phyloP scores from a whole-genome alignment of 2,113 vertebrate genomes.

The Campylorhamphus procurvoides region DNA sequence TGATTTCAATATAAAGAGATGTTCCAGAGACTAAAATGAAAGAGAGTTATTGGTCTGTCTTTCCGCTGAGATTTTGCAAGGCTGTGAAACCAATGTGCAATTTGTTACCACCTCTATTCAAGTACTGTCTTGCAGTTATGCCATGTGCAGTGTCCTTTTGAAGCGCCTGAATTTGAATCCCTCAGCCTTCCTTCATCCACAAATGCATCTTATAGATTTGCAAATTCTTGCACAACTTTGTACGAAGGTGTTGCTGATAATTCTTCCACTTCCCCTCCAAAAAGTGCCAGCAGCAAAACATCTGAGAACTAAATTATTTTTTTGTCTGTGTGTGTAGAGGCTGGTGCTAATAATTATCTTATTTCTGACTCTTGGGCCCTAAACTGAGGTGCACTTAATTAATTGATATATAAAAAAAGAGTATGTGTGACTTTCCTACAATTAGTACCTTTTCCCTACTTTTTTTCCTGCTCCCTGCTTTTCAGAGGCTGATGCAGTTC shows the following conservation, averaged over 20 bases:
- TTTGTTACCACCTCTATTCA: neutral
- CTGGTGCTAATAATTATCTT: neutral
- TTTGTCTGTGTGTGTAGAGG: neutral
- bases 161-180: neutral
- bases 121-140: neutral
- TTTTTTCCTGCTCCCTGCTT: neutral
- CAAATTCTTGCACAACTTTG: neutral
- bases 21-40: neutral
- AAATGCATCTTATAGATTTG: neutral
- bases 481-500: neutral
- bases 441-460: neutral
- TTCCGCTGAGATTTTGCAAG: neutral
- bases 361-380: neutral
- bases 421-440: neutral
- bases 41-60: neutral
- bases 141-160: neutral
- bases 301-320: neutral
- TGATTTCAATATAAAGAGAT: neutral
- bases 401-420: neutral
- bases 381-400: neutral
- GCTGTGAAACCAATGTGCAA: fast-evolving
- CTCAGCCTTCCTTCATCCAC: neutral
- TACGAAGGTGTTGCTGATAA: neutral
- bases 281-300: neutral
- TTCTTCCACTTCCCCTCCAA: fast-evolving